Evolutionary conservation across 2,888 invertebrate species (phyloP).

Genomic region (Nephrocerus scutellatus): DNA sequence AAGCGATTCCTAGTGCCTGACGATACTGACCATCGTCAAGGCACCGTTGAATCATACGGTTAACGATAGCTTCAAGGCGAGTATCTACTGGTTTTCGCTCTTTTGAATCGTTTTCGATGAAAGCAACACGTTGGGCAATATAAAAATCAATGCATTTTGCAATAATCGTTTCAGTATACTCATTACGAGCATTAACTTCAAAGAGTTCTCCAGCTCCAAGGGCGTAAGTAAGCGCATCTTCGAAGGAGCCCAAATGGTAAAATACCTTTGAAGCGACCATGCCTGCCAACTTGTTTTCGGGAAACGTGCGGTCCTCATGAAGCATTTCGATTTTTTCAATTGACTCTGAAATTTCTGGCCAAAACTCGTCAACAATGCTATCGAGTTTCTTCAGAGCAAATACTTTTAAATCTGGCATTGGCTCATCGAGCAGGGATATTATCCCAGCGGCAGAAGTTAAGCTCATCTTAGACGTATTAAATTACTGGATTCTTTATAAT

Average conservation of each 20-base stretch:
- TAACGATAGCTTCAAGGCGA: slow-evolving; percentile 85
- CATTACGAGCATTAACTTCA: slow-evolving; percentile 86
- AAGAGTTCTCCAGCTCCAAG: slow-evolving; percentile 92
- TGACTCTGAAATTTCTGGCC: slow-evolving; percentile 98
- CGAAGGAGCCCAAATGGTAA: slow-evolving; percentile 94
- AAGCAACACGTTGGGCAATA: slow-evolving; percentile 74
- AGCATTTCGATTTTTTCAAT: slow-evolving; percentile 96
- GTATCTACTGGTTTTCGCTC: slow-evolving; percentile 67
- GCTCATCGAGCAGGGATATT: slow-evolving; percentile 91
- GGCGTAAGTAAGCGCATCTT: slow-evolving; percentile 95
- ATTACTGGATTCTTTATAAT: no score
- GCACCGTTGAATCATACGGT: slow-evolving; percentile 95
- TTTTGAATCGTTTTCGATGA: slow-evolving; percentile 62
- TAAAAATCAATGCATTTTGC: slow-evolving; percentile 97
- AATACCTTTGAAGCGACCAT: slow-evolving; percentile 97
- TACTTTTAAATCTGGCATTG: slow-evolving; percentile 85
- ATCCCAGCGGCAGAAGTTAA: slow-evolving; percentile 73
- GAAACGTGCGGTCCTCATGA: slow-evolving; percentile 84
- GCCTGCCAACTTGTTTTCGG: slow-evolving; percentile 87
- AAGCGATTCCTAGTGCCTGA: slow-evolving; percentile 90
- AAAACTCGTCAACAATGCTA: slow-evolving; percentile 92
- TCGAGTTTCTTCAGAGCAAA: slow-evolving; percentile 91
- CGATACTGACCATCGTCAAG: slow-evolving; percentile 90
- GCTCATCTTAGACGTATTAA: slow-evolving; percentile 52
- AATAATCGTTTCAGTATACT: slow-evolving; percentile 95